Conservation (phyloP, 1,140 invertebrate species). For the Triops longicaudatus region DNA sequence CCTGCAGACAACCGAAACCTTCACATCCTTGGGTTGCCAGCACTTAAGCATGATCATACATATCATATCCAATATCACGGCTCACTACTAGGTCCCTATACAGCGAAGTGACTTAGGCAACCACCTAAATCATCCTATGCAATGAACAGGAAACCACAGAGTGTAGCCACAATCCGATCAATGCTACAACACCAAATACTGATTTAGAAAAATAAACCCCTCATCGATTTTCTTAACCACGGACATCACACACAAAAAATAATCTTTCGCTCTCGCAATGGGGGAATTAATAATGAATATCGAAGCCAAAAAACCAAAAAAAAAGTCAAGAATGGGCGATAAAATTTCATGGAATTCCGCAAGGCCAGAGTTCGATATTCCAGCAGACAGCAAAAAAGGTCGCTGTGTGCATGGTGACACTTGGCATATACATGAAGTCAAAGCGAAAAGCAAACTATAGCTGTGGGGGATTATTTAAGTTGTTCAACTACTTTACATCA, state of each 20-base stretch:
- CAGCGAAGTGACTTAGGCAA: neutral
- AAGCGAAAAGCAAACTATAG: too few species aligned
- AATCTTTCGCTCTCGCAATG: too few species aligned
- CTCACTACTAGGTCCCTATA: neutral
- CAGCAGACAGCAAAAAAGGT: too few species aligned
- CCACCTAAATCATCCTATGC: neutral
- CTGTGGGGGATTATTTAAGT: too few species aligned
- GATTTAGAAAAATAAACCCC: neutral
- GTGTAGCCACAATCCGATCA: neutral
- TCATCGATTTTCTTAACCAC: neutral
- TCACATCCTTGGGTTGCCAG: neutral
- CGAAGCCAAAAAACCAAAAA: too few species aligned
- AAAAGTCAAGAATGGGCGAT: too few species aligned
- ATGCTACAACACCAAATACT: neutral
- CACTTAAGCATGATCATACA: neutral
- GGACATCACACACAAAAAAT: too few species aligned
- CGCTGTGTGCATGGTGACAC: too few species aligned
- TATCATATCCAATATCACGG: slow-evolving; percentile 5
- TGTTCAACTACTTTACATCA: neutral
- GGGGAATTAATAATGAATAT: too few species aligned
- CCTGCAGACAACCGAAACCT: neutral
- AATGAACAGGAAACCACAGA: neutral
- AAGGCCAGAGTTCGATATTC: too few species aligned
- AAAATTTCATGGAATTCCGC: too few species aligned
- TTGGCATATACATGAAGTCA: too few species aligned